Evolutionary conservation across 2,888 invertebrate genomes (phyloP), one percentile per base, ranked within the genome.

Genomic region (Luperina testacea): DNA sequence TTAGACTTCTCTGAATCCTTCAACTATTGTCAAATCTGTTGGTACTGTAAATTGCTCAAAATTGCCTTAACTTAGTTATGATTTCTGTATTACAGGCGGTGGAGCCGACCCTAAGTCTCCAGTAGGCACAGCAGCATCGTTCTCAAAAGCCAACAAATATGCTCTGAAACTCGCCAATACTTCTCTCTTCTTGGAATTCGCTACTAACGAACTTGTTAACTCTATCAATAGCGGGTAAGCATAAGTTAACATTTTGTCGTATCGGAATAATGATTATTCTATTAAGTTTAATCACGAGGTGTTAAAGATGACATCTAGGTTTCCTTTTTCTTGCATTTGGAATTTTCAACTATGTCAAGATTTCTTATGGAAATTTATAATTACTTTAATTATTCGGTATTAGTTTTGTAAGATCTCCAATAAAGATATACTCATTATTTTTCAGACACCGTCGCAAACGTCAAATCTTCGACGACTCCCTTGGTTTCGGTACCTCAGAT

Each of bases 21-120:
- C 7, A 27, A n/a, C n/a, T 59, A n/a, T 59, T n/a, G 48, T 27
- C 48, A 48, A 13, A 53, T 51, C 24, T 24, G 24, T 32, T 70
- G 15, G 17, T 32, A 32, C 9, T 9, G 24, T 9, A 24, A 32
- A 6, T 2, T 61, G 17, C 11, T 6, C 5, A 3, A 9, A n/a
- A 7, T n/a, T 68, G 45, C n/a, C 8, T 45, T 59, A n/a, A 38
- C 11, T 24, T 15, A 42, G 2, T 48, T 32, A 11, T 68, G 6
- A 68, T 38, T 11, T 71, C 57, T 57, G 32, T 75, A 38, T 72
- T 71, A 11, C 79, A 98, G 98, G 97, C 92, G 98, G 98, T 83
- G 98, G 98, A 88, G 98, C 98, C 0, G 99, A 99, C 92, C 98
- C 99, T 0, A 98, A 98, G 90, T 98, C 99, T 0, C 98, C 99